Evolutionary conservation across 2,888 invertebrate species (phyloP), one percentile per base, ranked within the genome.

Genomic region (Villa cingulata): DNA sequence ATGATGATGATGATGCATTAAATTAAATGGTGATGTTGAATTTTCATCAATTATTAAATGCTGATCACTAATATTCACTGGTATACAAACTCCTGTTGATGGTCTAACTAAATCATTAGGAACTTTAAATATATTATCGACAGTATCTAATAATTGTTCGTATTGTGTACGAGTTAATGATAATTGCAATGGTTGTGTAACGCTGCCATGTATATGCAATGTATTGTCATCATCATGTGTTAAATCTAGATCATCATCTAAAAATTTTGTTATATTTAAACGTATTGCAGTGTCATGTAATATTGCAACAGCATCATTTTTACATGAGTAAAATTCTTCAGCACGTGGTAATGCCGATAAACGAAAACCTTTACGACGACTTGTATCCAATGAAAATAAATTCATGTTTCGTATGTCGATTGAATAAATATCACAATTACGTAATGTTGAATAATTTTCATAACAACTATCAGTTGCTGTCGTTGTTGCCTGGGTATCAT

Each of bases 381-480:
- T 71, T 5, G 82, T 76, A 58, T 86, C 80, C 41, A 86, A 65
- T 0, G 91, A 86, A 62, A 82, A 89, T 27, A 94, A 71, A 64
- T 89, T 91, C 76, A 94, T 90, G 65, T 94, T 87, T 20, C 82
- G 73, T 29, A 92, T 77, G 62, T 84, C 84, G 49, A 91, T 74
- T 47, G 71, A 70, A 65, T 83, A 85, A 17, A 60, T 60, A 38
- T 65, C 64, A 39, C 51, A 27, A 14, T 36, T 36, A 16, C 9
- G 7, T 16, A 16, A 16, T 20, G 19, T 1, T 20, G 19, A 7
- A 40, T n/a, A n/a, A 14, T 15, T 19, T 20, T 19, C 15, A 10
- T 6, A 14, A 7, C 6, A 9, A 2, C 9, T 17, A 27, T 10
- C 27, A 4, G 29, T 32, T 12, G 12, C 12, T 12, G 29, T 12